Percentiles rank a stretch among this genome's conserved stretches.
Conservation (phyloP, 2,797 vertebrate species). For the Euthynnus affinis region DNA sequence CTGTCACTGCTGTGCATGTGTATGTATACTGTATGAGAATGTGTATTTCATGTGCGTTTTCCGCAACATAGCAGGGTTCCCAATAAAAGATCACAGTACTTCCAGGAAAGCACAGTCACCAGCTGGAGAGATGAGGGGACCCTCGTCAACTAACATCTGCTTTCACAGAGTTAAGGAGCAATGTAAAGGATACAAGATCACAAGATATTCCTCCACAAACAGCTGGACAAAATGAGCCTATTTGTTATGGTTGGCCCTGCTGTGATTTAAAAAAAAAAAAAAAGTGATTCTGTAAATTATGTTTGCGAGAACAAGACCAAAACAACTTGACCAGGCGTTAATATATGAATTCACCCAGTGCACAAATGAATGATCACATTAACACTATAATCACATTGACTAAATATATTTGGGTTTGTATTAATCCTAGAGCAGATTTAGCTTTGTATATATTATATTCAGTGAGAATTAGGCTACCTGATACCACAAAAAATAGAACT, state of each 20-base stretch:
- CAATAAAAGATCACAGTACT: constrained; percentile 22
- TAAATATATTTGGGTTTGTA: neutral
- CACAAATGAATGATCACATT: neutral
- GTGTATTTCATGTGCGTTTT: constrained; percentile 25
- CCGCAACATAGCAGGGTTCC: constrained; percentile 7
- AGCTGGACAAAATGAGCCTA: constrained; percentile 42
- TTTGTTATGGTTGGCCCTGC: constrained; percentile 36
- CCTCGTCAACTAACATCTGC: constrained; percentile 50
- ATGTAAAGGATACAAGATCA: constrained; percentile 11
- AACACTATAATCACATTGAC: neutral
- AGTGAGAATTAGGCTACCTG: neutral
- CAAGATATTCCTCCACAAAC: constrained; percentile 29
- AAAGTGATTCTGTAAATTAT: constrained; percentile 21
- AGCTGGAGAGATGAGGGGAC: constrained; percentile 30
- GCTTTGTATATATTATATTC: neutral
- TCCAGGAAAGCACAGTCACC: constrained; percentile 23
- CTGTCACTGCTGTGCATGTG: constrained; percentile 25
- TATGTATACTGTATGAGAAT: constrained; percentile 4
- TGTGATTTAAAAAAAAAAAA: constrained; percentile 21
- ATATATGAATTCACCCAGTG: neutral
- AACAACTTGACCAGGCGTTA: neutral
- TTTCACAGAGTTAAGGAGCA: constrained; percentile 29
- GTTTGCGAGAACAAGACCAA: constrained; percentile 7
- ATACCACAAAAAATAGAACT: neutral
- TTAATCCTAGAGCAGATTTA: neutral